These are phyloP conservation scores for Chiridota heheva DNA, from an alignment of 35 echinoderm and acorn worm genomes.

Conservation along the genomic window DNA sequence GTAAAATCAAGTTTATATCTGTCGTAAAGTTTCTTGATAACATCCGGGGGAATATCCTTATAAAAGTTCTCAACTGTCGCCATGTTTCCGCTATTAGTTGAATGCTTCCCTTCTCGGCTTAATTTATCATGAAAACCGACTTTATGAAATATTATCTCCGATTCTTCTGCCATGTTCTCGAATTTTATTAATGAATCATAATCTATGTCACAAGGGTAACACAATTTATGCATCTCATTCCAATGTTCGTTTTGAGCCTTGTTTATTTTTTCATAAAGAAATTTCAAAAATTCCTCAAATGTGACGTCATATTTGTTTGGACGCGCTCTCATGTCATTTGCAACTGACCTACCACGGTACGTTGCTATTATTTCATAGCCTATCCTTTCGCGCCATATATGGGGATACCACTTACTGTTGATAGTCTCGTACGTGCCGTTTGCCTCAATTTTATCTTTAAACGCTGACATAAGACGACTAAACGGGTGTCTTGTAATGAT, in stretches of 20 bases:
- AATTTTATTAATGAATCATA: conserved; percentile 51
- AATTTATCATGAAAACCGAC: neutral
- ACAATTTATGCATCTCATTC: conserved; percentile 40
- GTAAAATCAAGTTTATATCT: conserved; percentile 36
- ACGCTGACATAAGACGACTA: conserved; percentile 29
- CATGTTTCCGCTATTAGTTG: conserved; percentile 44
- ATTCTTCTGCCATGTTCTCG: conserved; percentile 37
- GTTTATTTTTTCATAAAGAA: neutral
- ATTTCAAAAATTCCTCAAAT: conserved; percentile 28
- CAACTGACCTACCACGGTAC: neutral
- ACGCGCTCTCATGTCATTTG: neutral
- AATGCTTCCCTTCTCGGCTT: conserved; percentile 6
- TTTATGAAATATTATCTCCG: conserved; percentile 5
- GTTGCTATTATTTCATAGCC: conserved; percentile 1
- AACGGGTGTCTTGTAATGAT: conserved; percentile 48
- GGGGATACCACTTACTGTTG: neutral
- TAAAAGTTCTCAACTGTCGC: conserved; percentile 19
- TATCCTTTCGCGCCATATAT: conserved; percentile 37
- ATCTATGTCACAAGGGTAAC: conserved; percentile 35
- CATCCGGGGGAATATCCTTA: conserved; percentile 6
- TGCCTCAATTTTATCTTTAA: conserved; percentile 34
- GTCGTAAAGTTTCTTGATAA: conserved; percentile 16
- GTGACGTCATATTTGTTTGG: conserved; percentile 22
- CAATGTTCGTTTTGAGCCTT: conserved; percentile 25
- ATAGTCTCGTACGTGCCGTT: conserved; percentile 31